Evolutionary conservation across 1,140 invertebrate genomes (phyloP), one percentile per base, ranked within the genome.

Genomic region (Tetramorium simillimum): DNA sequence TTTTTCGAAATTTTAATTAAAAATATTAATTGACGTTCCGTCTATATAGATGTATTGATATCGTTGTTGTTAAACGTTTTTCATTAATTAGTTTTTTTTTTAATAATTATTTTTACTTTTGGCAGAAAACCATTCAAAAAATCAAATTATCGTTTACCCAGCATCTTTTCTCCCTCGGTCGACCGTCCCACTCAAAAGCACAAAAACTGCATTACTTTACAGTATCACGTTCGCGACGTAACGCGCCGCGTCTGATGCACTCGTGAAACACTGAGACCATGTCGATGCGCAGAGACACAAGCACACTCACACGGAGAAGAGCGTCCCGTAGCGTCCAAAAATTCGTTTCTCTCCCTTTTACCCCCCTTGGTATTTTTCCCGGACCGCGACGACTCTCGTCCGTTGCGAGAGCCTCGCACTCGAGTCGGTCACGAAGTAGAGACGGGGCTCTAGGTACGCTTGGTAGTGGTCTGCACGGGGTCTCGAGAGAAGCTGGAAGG

Each of bases 401-500:
- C 37, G 78, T 43, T 56, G 63, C 88, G 60, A 86, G 82, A 85
- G 85, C 51, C 85, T 60, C 89, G 86, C 51, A 80, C 60, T 89
- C 60, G 80, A 91, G 84, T 86, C 88, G 89, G 85, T 70, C 85
- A 70, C 84, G 78, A 89, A 87, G 76, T 86, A 86, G 88, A 88
- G 78, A 67, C 81, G 78, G 80, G 56, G 88, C 88, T 89, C 89
- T 90, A 90, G 88, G 90, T 91, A 88, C 77, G 86, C 85, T 86
- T 92, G 91, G 89, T 89, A 91, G 91, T 86, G 91, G 87, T 85
- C 84, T 85, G 75, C 58, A 81, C 77, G 85, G 85, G 82, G 87
- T 91, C 85, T 91, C 77, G 89, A 63, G 88, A 80, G 62, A 78
- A 87, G 56, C 85, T 87, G 88, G 88, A 72, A 88, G 86, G 90